Evolutionary conservation across 1,140 invertebrate species (phyloP), one percentile per base, ranked within the genome.

Genomic region (Hylaeus anthracinus): DNA sequence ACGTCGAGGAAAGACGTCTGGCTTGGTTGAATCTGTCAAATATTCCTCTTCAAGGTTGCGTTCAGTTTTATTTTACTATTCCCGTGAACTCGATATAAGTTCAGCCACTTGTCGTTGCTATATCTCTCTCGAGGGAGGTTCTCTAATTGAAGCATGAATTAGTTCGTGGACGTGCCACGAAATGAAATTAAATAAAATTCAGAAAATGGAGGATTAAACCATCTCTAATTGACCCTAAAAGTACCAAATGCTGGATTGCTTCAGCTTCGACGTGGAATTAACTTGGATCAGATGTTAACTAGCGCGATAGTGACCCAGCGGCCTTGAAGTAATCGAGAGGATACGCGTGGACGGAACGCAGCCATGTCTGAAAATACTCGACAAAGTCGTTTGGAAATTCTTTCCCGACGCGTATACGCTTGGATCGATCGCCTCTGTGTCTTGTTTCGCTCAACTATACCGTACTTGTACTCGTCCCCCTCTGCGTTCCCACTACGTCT

Each of bases 361-460:
- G 9, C 9, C 15, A 3, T 1, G 1, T 26, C 8, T 2, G 12
- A 71, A 60, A 63, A 78, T 78, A 64, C 48, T 72, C 37, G 48
- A 63, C 76, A 45, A 58, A 55, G 15, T 61, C 67, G 58, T 63
- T 55, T 10, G 65, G 48, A 58, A 45, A 72, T 73, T 72, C 58
- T 79, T 70, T 66, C 75, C 70, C 72, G 66, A 76, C 45, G 51
- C 65, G 69, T 39, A 72, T 43, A 43, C 37, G n/a, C 41, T 65
- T 15, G 39, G 37, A 66, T 78, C 43, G 60, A 41, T 55, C 12
- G 26, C 48, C 58, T 58, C 15, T n/a, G 39, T 58, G 48, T 83
- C 26, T 26, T 73, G n/a, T 84, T 10, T 53, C 48, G 15, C 43
- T 1, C 69, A 39, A 39, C 12, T 15, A 39, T 53, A 48, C 53